A percentile compares a stretch with the other conserved stretches of the same genome.
These are phyloP conservation scores for Phlogophora meticulosa DNA, from an alignment of 2,888 invertebrate genomes.

Conservation along the genomic window DNA sequence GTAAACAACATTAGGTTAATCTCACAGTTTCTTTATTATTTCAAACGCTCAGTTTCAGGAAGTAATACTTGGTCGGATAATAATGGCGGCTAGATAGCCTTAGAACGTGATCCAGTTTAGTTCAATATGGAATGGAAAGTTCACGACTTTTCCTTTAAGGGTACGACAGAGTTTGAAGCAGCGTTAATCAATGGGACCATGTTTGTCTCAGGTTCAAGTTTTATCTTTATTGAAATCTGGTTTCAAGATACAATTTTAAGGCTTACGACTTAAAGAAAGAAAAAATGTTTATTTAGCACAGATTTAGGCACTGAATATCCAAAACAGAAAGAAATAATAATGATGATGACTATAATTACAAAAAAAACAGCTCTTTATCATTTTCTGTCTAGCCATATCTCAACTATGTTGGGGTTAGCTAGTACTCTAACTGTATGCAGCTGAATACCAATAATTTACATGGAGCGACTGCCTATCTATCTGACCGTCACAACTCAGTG, in stretches of 20 bases:
- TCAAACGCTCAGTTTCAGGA: constrained; percentile 55
- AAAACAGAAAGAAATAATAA: too few relatives aligned
- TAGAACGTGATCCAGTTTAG: constrained; percentile 55
- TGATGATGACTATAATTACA: too few relatives aligned
- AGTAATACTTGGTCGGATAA: constrained; percentile 46
- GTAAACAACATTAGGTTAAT: constrained; percentile 65
- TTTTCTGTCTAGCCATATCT: too few relatives aligned
- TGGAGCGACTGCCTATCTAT: too few relatives aligned
- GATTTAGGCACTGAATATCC: too few relatives aligned
- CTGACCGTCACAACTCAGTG: too few relatives aligned
- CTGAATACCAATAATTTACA: too few relatives aligned
- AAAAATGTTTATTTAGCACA: too few relatives aligned
- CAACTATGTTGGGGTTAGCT: too few relatives aligned
- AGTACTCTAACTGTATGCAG: too few relatives aligned
- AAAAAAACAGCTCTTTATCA: too few relatives aligned
- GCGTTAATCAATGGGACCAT: constrained; percentile 53
- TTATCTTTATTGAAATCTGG: constrained; percentile 24
- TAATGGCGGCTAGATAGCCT: constrained; percentile 46
- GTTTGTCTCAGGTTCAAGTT: constrained; percentile 30
- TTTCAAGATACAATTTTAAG: background rate
- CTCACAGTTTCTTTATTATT: constrained; percentile 62
- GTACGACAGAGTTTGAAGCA: constrained; percentile 33
- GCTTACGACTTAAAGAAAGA: background rate
- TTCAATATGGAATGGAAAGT: constrained; percentile 53
- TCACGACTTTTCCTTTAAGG: constrained; percentile 59